Evolutionary conservation across 2,113 vertebrate species (phyloP).

Genomic region (Etia nguti): DNA sequence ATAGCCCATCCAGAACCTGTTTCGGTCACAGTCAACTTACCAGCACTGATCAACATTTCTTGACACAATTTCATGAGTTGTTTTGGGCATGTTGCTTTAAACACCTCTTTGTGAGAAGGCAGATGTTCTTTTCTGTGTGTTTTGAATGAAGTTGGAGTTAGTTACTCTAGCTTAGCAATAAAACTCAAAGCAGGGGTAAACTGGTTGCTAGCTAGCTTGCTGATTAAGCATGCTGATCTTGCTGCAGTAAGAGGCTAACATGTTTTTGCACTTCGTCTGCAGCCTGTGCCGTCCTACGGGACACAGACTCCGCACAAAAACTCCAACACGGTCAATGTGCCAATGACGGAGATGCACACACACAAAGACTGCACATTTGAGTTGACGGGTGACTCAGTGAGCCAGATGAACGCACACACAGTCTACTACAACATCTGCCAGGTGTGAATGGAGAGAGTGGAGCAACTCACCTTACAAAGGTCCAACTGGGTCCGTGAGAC

Average conservation of each 20-base stretch:
- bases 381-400: conserved; percentile 44
- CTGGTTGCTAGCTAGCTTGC: neutral
- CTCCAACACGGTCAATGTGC: conserved; percentile 48
- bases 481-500: neutral
- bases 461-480: neutral
- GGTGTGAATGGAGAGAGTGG: conserved; percentile 53
- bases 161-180: neutral
- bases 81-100: neutral
- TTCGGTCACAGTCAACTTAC: neutral
- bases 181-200: neutral
- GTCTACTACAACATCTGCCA: conserved; percentile 83
- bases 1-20: neutral
- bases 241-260: neutral
- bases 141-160: neutral
- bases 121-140: neutral
- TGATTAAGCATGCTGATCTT: neutral
- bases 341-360: conserved; percentile 63
- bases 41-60: neutral
- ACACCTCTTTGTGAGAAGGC: neutral
- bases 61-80: neutral
- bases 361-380: conserved; percentile 67
- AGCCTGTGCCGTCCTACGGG: conserved; percentile 58
- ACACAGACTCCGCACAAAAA: conserved; percentile 39
- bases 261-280: neutral
- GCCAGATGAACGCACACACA: conserved; percentile 59